Conservation (phyloP, 2,888 invertebrate species). For the Lasius platythorax region DNA sequence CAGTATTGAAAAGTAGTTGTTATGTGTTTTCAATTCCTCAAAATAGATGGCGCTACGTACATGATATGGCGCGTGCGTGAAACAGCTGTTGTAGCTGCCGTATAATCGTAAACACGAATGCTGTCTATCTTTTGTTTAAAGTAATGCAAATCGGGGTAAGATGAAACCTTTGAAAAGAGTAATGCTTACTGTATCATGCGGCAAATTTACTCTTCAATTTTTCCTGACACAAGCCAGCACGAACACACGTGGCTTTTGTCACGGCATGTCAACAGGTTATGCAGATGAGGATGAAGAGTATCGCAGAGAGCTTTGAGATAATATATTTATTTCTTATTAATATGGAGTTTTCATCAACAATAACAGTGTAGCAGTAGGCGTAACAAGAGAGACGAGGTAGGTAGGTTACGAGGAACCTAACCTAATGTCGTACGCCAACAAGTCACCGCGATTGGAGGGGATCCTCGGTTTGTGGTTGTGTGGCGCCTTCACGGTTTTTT, state of each 20-base stretch:
- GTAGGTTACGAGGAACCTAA: constrained; percentile 84
- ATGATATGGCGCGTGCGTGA: too few species aligned
- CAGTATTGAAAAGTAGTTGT: too few species aligned
- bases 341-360: constrained; percentile 85
- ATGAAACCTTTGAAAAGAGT: neutral
- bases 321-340: constrained; percentile 86
- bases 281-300: neutral
- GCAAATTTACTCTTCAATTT: neutral
- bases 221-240: neutral
- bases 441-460: constrained; percentile 75
- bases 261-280: neutral
- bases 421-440: constrained; percentile 85
- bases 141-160: neutral
- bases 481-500: neutral
- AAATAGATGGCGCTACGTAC: too few species aligned
- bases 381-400: constrained; percentile 86
- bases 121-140: too few species aligned
- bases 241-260: too few species aligned
- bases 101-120: too few species aligned
- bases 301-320: constrained; percentile 80
- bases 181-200: neutral
- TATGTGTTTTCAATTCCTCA: too few species aligned
- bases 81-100: too few species aligned
- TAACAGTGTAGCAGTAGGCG: constrained; percentile 85
- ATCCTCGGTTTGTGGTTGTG: constrained; percentile 19